A percentile compares a stretch with the other conserved stretches of the same genome.
These are phyloP conservation scores for Engystomops pustulosus DNA, from an alignment of 2,113 vertebrate species.

Conservation along the genomic window DNA sequence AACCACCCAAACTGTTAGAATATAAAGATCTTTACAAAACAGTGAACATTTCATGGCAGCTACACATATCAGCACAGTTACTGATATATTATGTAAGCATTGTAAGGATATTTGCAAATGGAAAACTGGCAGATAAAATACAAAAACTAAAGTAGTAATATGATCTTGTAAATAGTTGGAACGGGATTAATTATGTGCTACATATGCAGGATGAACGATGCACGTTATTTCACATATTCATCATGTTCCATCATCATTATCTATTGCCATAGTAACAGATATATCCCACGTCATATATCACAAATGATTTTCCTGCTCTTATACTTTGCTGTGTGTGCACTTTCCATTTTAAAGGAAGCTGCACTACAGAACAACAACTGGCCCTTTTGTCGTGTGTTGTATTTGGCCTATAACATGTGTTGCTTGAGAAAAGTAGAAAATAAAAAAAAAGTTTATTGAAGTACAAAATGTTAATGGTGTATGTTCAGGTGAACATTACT, in stretches of 20 bases:
- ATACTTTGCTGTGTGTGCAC: background rate
- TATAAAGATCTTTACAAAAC: too few relatives aligned
- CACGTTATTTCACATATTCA: background rate
- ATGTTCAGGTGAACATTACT: background rate
- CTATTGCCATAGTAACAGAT: background rate
- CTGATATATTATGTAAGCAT: too few relatives aligned
- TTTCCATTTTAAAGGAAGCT: background rate
- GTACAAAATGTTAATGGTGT: background rate
- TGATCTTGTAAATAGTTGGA: too few relatives aligned
- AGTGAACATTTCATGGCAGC: too few relatives aligned
- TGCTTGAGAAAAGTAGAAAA: background rate
- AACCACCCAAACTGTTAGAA: too few relatives aligned
- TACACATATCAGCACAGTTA: background rate
- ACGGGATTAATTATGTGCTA: too few relatives aligned
- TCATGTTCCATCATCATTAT: background rate
- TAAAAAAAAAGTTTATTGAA: background rate
- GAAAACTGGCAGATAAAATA: background rate
- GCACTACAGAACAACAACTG: background rate
- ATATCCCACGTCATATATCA: background rate
- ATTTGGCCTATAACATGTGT: too few relatives aligned
- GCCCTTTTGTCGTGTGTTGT: too few relatives aligned
- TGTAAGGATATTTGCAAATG: background rate
- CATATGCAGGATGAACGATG: too few relatives aligned
- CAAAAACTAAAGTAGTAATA: background rate
- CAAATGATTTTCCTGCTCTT: background rate